Evolutionary conservation across 2,888 invertebrate species (phyloP).

Genomic region (Aplocera efformata): DNA sequence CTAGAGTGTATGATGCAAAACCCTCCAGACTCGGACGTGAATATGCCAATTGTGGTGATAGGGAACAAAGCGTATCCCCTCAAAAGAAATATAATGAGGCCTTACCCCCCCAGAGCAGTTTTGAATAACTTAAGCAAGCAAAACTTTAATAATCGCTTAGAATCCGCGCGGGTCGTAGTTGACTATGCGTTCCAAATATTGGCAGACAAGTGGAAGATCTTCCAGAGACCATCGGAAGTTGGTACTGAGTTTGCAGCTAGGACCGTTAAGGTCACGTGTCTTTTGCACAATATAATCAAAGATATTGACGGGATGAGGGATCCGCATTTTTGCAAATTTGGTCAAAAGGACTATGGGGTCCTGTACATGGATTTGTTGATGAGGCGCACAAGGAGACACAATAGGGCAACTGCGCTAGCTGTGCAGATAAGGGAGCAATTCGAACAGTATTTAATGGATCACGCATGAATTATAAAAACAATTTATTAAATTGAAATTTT

Average conservation of each 20-base stretch:
- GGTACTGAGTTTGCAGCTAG: slow-evolving; percentile 13
- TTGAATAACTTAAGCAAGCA: slow-evolving; percentile 11
- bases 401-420: slow-evolving; percentile 13
- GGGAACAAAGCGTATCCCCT: slow-evolving; percentile 31
- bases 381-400: slow-evolving; percentile 13
- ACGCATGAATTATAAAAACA: slow-evolving; percentile 4
- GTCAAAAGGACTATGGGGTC: slow-evolving; percentile 15
- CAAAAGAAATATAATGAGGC: slow-evolving; percentile 25
- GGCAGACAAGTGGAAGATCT: slow-evolving; percentile 33
- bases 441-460: slow-evolving; percentile 10
- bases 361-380: slow-evolving; percentile 20
- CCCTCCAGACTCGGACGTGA: slow-evolving; percentile 21
- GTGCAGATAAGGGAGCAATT: slow-evolving; percentile 18
- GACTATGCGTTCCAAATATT: slow-evolving; percentile 32
- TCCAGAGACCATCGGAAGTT: slow-evolving; percentile 20
- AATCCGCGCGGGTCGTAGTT: slow-evolving; percentile 22
- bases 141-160: slow-evolving; percentile 24
- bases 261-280: slow-evolving; percentile 22
- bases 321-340: slow-evolving; percentile 20
- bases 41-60: slow-evolving; percentile 26
- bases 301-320: slow-evolving; percentile 22
- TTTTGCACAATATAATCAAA: slow-evolving; percentile 28
- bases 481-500: neutral
- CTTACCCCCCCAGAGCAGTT: slow-evolving; percentile 19
- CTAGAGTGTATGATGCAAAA: slow-evolving; percentile 17